Base-by-base conservation (phyloP, 2,888 invertebrate genomes). In the Caenorhabditis virilis region DNA sequence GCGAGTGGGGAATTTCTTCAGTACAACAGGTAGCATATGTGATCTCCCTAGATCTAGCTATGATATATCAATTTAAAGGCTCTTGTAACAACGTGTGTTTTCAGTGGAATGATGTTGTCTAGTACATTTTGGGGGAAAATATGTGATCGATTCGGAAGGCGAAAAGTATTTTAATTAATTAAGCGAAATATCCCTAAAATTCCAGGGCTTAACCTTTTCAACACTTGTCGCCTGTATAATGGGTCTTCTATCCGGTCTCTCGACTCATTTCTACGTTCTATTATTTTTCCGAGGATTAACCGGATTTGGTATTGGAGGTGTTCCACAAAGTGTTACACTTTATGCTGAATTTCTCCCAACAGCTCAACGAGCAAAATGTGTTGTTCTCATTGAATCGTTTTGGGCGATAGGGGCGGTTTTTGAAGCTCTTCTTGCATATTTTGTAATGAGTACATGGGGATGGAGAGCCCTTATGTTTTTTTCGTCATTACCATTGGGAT, bases 281-380 rank as follows among this genome's bases (percentile, higher is more conserved):
- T 86, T 95, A 38, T 88, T 94, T 57, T 86, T 95, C n/a, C 87
- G 95, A 83, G 91, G 93, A 15, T 87, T 94, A 9, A 94, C 94
- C 13, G 95, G 95, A 42, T 93, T 95, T 86, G 93, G 94, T 20
- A 93, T 95, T 80, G 95, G 95, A 74, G 94, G 95, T 84, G 92
- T 93, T 35, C 94, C 95, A 52, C 95, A 95, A 86, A 93, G 93
- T 54, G 94, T 95, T 1, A 95, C 94, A 27, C 86, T 95, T 72
- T 95, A 95, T 86, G 93, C 95, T 27, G 95, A 95, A 85, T 95
- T 94, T 87, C 87, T 95, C 60, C 95, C 95, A 11, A 90, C 92
- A 33, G 91, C 91, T 80, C 92, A 93, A 83, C 88, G 95, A 80
- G 93, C 93, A 26, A 93, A 92, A 85, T 95, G 94, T 87, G 93